Base-by-base conservation (phyloP, 2,888 invertebrate species). In the Tupiocoris notatus region DNA sequence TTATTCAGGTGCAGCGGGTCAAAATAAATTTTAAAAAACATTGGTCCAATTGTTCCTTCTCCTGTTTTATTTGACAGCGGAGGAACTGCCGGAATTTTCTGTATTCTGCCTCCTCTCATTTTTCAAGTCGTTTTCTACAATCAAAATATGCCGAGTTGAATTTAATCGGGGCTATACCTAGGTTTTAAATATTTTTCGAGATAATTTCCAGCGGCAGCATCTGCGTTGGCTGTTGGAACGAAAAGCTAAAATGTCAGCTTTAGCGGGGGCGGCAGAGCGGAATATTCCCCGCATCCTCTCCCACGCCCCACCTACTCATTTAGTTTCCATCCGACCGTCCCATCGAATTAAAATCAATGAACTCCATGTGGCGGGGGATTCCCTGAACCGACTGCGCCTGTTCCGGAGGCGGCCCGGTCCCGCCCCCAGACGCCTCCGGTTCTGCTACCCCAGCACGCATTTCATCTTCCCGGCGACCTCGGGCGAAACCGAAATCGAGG, bases 331-430 rank as follows among this genome's bases (percentile, higher is more conserved):
- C n/a, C n/a, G n/a, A n/a, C n/a, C 39, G 54, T 67, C 56, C 54
- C 57, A 67, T 67, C 67, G 21, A 67, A 67, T 67, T 67, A 67
- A 67, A 67, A 67, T 67, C 67, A 67, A 67, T 67, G 67, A 67
- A 18, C n/a, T n/a, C n/a, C 23, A n/a, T 12, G 3, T 39, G 39
- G 39, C 12, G 39, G n/a, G n/a, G n/a, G n/a, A n/a, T n/a, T n/a
- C n/a, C n/a, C n/a, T n/a, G n/a, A n/a, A n/a, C 39, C 39, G 6
- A 39, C 39, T 39, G 39, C 57, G 57, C 18, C 65, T 22, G 24
- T 2, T 16, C 24, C 65, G 65, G 7, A 1, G n/a, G n/a, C 65
- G 18, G 6, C 22, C 17, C 67, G 67, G 67, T 12, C 21, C 66
- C 66, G 66, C 66, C 67, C 56, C 67, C 67, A 39, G 66, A 65